A percentile compares a stretch with the other conserved stretches of the same genome.
phyloP scores from a whole-genome alignment of 2,888 invertebrate genomes.

The Mesochorus sp. region DNA sequence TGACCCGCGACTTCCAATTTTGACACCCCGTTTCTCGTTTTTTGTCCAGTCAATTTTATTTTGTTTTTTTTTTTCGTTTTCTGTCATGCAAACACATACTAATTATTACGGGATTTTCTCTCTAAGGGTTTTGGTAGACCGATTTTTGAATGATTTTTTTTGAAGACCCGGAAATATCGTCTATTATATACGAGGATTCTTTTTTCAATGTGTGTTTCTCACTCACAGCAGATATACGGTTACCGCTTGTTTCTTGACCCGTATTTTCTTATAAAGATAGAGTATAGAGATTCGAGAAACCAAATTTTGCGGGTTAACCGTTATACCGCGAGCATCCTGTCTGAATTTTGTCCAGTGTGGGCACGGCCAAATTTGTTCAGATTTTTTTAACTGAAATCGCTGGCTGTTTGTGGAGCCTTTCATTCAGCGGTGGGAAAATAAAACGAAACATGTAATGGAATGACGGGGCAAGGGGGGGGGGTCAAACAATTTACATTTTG shows the following conservation, averaged over 20 bases:
- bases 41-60: too few species aligned
- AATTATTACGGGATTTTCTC: slow-evolving; percentile 63
- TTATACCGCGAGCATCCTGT: slow-evolving; percentile 54
- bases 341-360: slow-evolving; percentile 5
- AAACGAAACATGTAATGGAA: neutral
- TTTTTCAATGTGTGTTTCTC: slow-evolving; percentile 13
- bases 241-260: slow-evolving; percentile 48
- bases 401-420: neutral
- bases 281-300: slow-evolving; percentile 20
- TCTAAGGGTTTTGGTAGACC: slow-evolving; percentile 26
- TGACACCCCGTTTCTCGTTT: too few species aligned
- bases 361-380: neutral
- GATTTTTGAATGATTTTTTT: slow-evolving; percentile 41
- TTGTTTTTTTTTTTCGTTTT: too few species aligned
- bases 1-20: too few species aligned
- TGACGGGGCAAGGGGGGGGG: too few species aligned
- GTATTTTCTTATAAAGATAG: slow-evolving; percentile 25
- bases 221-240: slow-evolving; percentile 10
- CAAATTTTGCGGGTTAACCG: slow-evolving; percentile 56
- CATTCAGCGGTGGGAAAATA: neutral
- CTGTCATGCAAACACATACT: slow-evolving; percentile 40
- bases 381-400: neutral
- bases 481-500: too few species aligned
- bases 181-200: slow-evolving; percentile 5
- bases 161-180: slow-evolving; percentile 52